A percentile compares a stretch with the other conserved stretches of the same genome.
phyloP scores from a whole-genome alignment of 92 coral and sea anemone genomes.

The Blastomussa wellsi region DNA sequence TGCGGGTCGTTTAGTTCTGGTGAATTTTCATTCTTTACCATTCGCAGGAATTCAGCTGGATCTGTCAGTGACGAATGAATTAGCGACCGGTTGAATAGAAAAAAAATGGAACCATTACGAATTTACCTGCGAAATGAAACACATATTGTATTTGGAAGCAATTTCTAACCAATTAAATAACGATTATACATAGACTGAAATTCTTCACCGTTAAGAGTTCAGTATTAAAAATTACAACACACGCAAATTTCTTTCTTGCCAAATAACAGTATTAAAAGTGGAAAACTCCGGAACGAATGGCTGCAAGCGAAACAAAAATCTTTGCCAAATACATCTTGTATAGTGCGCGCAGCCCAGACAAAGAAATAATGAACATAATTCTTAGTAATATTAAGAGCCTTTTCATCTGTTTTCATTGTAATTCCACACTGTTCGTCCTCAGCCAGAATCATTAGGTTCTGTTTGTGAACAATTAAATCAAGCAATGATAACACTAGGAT shows the following conservation, averaged over 20 bases:
- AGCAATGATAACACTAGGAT: constrained; percentile 1
- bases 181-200: neutral
- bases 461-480: neutral
- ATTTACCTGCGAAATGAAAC: neutral
- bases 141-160: neutral
- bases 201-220: neutral
- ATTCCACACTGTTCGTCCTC: neutral
- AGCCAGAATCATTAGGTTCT: neutral
- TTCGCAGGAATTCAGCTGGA: neutral
- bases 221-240: neutral
- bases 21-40: neutral
- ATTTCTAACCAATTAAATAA: neutral
- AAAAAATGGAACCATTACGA: neutral
- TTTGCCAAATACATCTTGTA: neutral
- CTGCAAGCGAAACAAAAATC: neutral
- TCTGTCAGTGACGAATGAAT: neutral
- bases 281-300: neutral
- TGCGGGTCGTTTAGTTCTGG: neutral
- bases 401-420: neutral
- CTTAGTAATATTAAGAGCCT: neutral
- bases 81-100: neutral
- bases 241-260: neutral
- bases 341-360: neutral
- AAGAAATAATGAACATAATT: neutral
- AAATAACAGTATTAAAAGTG: neutral